A percentile compares a stretch with the other conserved stretches of the same genome.
phyloP scores from a whole-genome alignment of 2,797 vertebrate genomes.

The Prunella strophiata region DNA sequence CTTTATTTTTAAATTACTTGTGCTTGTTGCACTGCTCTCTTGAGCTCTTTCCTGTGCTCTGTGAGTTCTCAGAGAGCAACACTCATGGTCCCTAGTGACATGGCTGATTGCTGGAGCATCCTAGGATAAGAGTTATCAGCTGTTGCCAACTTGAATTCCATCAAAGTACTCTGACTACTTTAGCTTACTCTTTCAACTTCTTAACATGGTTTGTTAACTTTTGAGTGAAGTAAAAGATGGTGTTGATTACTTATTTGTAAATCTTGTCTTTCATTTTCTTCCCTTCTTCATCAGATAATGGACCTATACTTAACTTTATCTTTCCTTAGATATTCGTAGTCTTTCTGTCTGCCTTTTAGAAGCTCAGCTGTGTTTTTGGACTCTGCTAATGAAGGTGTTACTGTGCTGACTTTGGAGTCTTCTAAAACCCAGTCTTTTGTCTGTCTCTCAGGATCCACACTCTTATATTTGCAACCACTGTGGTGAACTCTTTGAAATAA shows the following conservation, averaged over 20 bases:
- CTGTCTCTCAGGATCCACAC: background rate
- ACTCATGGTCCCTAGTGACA: accelerated
- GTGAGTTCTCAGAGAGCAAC: background rate
- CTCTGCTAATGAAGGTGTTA: background rate
- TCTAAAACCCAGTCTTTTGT: background rate
- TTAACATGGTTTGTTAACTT: background rate
- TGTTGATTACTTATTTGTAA: background rate
- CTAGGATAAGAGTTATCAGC: background rate
- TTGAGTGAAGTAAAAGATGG: background rate
- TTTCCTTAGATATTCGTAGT: background rate
- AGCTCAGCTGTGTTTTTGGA: background rate
- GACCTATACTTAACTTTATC: background rate
- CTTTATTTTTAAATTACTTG: background rate
- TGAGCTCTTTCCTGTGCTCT: background rate
- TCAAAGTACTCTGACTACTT: background rate
- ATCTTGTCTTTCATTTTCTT: background rate
- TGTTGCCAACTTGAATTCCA: background rate
- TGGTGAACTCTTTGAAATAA: background rate
- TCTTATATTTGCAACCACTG: background rate
- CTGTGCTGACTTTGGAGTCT: background rate
- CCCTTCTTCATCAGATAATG: background rate
- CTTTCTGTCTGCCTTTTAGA: background rate
- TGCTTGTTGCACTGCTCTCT: background rate
- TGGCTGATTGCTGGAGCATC: background rate
- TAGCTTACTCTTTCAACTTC: background rate